These are phyloP conservation scores for Drosophila acutilabella DNA, from an alignment of 2,888 invertebrate species.

Conservation along the genomic window DNA sequence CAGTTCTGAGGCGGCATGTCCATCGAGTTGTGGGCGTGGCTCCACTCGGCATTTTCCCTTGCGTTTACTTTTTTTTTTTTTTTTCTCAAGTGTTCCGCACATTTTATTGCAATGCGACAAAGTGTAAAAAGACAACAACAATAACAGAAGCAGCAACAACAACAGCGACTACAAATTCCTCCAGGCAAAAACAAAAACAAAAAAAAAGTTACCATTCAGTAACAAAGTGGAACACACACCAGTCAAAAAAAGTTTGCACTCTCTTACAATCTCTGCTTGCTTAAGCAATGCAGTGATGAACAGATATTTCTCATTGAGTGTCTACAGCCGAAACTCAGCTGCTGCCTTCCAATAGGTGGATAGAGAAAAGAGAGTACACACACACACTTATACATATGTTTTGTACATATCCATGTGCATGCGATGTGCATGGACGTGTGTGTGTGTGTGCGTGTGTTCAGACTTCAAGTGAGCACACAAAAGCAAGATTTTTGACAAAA, in stretches of 20 bases:
- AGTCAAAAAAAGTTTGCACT: slow-evolving; percentile 42
- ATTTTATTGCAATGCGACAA: slow-evolving; percentile 76
- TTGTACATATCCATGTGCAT: slow-evolving; percentile 2
- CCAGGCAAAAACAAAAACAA: slow-evolving; percentile 51
- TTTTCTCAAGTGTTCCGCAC: slow-evolving; percentile 72
- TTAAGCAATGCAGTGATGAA: background rate
- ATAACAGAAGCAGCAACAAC: slow-evolving; percentile 28
- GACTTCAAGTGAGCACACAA: slow-evolving; percentile 61
- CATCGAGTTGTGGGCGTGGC: slow-evolving; percentile 25
- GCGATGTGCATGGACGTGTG: background rate
- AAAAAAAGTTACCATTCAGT: slow-evolving; percentile 71
- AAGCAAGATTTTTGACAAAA: slow-evolving; percentile 69
- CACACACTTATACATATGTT: slow-evolving; percentile 5
- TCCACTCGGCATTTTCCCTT: no score
- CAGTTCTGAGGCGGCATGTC: background rate
- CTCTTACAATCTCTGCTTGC: background rate
- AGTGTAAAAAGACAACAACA: slow-evolving; percentile 67
- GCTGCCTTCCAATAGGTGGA: slow-evolving; percentile 32
- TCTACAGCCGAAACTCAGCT: slow-evolving; percentile 17
- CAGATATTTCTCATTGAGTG: slow-evolving; percentile 15
- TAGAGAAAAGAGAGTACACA: slow-evolving; percentile 4
- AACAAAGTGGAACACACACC: slow-evolving; percentile 72
- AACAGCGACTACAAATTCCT: slow-evolving; percentile 31
- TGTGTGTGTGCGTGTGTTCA: slow-evolving; percentile 17
- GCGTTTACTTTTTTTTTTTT: no score